Evolutionary conservation across 2,888 invertebrate species (phyloP), one percentile per base, ranked within the genome.

Genomic region (Tetropium fuscum): DNA sequence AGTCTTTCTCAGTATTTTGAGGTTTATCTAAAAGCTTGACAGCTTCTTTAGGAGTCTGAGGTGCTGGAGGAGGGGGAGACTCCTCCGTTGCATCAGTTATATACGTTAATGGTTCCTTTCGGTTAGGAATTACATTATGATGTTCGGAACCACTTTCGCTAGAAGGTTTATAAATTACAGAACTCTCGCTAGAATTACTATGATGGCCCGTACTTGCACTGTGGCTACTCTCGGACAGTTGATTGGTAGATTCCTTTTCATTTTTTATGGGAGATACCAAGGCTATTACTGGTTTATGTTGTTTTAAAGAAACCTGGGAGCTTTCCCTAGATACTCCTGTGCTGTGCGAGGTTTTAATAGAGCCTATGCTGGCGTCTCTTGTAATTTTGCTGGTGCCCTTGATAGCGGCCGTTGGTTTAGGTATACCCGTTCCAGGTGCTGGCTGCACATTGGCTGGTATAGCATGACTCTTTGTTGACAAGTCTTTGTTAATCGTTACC

Each of bases 331-430:
- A 80, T 11, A 81, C 70, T 1, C 66, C 64, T 1, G 64, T 48
- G n/a, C 78, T 78, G 48, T 80, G 57, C 72, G 71, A 79, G 73
- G 61, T 78, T 72, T 78, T 81, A 72, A 71, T 77, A 55, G 66
- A 55, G 48, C 57, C 58, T 40, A 85, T 83, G 84, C 84, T 83
- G 80, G 81, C 82, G 76, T 88, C 68, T 32, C 88, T 80, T 86
- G 84, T 65, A 72, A 88, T 85, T 81, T 95, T 94, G 63, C 90
- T 90, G 16, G 93, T 94, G 64, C 95, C 95, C 84, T 95, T 95
- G 20, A 96, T 93, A 56, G 95, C 93, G 5, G 95, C 94, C 36
- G 94, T 95, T 1, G 95, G 95, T 80, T 95, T 95, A 0, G 95
- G 95, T 70, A 95, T 92, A 11, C 93, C 92, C 3, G 91, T 85